Evolutionary conservation across 2,888 invertebrate genomes (phyloP).

Genomic region (Creontiades dilutus): DNA sequence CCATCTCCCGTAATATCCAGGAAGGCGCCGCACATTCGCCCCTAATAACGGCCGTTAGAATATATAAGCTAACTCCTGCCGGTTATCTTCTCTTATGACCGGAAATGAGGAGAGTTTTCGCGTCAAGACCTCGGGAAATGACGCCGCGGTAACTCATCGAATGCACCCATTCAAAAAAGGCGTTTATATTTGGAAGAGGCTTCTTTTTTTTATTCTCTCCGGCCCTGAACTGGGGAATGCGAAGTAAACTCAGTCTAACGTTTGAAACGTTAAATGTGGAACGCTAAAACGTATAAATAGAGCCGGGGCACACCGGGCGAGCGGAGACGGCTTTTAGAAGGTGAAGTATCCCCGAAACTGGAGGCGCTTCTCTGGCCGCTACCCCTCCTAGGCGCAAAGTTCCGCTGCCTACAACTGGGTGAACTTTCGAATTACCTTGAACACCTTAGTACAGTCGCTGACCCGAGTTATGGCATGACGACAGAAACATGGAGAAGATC

Average conservation of each 20-base stretch:
- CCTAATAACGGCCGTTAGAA: neutral
- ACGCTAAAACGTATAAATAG: conserved; percentile 61
- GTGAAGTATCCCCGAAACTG: conserved; percentile 51
- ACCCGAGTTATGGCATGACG: too few relatives aligned
- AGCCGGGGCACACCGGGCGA: conserved; percentile 30
- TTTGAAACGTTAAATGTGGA: conserved; percentile 60
- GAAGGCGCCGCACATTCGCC: neutral
- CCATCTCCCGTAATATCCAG: neutral
- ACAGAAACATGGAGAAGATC: too few relatives aligned
- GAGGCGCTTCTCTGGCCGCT: neutral
- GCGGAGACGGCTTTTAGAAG: conserved; percentile 19
- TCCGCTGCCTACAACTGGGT: too few relatives aligned
- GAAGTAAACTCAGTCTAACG: conserved; percentile 52
- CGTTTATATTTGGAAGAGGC: neutral
- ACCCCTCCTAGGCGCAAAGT: neutral
- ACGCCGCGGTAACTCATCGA: conserved; percentile 19
- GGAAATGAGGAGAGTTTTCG: too few relatives aligned
- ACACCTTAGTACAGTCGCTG: too few relatives aligned
- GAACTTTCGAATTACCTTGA: too few relatives aligned
- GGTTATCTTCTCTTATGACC: too few relatives aligned
- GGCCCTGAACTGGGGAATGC: conserved; percentile 53
- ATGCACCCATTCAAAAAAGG: conserved; percentile 50
- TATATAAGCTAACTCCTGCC: neutral
- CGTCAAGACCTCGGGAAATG: neutral
- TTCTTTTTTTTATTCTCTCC: neutral